A percentile compares a stretch with the other conserved stretches of the same genome.
phyloP scores from a whole-genome alignment of 1,140 invertebrate genomes.

The Pygmarrhopalites habei region DNA sequence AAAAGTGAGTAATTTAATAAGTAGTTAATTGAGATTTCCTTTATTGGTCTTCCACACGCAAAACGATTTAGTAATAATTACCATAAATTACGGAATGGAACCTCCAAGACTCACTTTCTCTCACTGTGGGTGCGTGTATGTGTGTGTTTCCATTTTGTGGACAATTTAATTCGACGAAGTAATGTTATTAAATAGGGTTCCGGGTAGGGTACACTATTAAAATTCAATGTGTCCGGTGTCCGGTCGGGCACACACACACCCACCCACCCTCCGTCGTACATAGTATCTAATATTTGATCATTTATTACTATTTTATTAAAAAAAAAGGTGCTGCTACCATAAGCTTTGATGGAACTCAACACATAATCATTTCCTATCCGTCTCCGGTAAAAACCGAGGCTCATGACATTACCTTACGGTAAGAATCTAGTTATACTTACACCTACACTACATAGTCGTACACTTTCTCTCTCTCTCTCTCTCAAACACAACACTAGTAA shows the following conservation, averaged over 20 bases:
- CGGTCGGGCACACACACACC: too few species aligned
- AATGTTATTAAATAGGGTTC: neutral
- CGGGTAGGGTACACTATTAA: neutral
- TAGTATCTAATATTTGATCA: neutral
- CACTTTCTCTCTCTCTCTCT: too few species aligned
- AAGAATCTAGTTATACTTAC: too few species aligned
- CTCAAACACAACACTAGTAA: too few species aligned
- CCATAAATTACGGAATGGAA: too few species aligned
- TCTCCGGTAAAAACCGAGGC: slow-evolving; percentile 78
- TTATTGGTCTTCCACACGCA: slow-evolving; percentile 1
- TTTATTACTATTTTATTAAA: neutral
- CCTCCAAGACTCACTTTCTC: too few species aligned
- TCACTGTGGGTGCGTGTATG: neutral
- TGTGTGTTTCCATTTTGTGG: neutral
- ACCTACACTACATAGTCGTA: too few species aligned
- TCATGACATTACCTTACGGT: slow-evolving; percentile 71
- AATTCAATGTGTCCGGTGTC: too few species aligned
- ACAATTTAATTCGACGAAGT: neutral
- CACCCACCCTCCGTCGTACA: too few species aligned
- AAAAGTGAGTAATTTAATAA: slow-evolving; percentile 54
- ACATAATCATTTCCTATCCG: slow-evolving; percentile 68
- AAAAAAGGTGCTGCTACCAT: slow-evolving; percentile 72
- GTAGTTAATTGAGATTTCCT: slow-evolving; percentile 14
- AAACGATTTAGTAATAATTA: slow-evolving; percentile 3
- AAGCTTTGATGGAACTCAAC: slow-evolving; percentile 80